Base-by-base conservation (phyloP, 2,797 vertebrate genomes). In the Meda fulgida region DNA sequence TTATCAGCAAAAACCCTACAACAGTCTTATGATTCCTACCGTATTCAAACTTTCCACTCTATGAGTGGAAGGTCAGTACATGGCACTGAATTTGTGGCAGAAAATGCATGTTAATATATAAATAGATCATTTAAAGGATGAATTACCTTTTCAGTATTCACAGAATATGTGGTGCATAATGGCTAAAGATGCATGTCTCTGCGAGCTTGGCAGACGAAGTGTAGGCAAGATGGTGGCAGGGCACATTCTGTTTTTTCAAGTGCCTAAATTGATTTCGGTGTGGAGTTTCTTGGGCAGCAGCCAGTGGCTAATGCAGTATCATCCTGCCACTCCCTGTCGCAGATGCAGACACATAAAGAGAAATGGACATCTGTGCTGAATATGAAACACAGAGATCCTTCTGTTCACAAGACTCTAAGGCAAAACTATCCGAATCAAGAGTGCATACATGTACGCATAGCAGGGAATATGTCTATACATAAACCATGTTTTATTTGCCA, bases 271-370 rank as follows among this genome's bases (percentile, higher is more conserved):
- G 88, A 89, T 91, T 89, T 87, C 84, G 81, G 86, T 82, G 71
- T 90, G 84, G 78, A 91, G 89, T 80, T 92, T 87, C 79, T 91
- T 94, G 93, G 92, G 89, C 84, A 40, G 5, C 48, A 85, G 93
- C 93, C 95, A 95, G 73, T 83, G 76, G 84, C 86, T 93, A 95
- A 93, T 91, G 94, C 93, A 93, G 91, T 89, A 91, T 94, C 94
- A 93, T 86, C 88, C 87, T 89, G 85, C 86, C 43, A 87, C 91
- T 90, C 88, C 67, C 16, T 51, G 85, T 87, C 89, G 87, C 87
- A 86, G 90, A 86, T 85, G 76, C 78, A 71, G 66, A 53, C 77
- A 48, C 72, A 81, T 76, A 51, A 83, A 83, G 69, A 86, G 26
- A 80, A 78, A 88, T 81, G 16, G 85, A 90, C 86, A 89, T 85